Conservation (phyloP, 2,888 invertebrate genomes). For the Caenorhabditis drosophilae region DNA sequence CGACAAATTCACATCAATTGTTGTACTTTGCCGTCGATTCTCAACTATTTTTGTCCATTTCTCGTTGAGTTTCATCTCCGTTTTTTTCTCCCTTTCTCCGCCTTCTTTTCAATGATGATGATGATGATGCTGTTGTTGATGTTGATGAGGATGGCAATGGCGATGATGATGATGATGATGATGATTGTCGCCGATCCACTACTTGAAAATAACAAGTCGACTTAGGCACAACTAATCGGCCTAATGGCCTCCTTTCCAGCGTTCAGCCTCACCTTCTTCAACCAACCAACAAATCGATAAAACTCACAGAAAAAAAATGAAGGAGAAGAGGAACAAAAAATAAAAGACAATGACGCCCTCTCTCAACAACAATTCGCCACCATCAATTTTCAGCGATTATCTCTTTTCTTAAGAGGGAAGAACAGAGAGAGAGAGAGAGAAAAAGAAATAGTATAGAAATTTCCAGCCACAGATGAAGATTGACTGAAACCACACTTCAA, state of each 20-base stretch:
- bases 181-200: neutral
- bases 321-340: neutral
- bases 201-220: constrained; percentile 1
- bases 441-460: no score
- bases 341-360: no score
- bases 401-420: no score
- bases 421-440: no score
- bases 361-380: no score
- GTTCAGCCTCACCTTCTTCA: no score
- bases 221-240: no score
- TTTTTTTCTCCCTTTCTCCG: neutral
- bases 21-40: constrained; percentile 32
- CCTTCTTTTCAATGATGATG: constrained; percentile 2
- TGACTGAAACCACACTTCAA: no score
- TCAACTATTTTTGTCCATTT: constrained; percentile 32
- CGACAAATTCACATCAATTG: constrained; percentile 20
- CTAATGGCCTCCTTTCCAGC: no score
- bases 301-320: neutral
- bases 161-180: neutral
- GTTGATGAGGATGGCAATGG: constrained; percentile 2
- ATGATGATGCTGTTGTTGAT: no score
- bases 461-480: no score
- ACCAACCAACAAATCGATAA: neutral
- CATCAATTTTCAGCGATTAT: no score
- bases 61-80: constrained; percentile 31